Conservation (phyloP, 2,888 invertebrate genomes). For the Pediacus dermestoides region DNA sequence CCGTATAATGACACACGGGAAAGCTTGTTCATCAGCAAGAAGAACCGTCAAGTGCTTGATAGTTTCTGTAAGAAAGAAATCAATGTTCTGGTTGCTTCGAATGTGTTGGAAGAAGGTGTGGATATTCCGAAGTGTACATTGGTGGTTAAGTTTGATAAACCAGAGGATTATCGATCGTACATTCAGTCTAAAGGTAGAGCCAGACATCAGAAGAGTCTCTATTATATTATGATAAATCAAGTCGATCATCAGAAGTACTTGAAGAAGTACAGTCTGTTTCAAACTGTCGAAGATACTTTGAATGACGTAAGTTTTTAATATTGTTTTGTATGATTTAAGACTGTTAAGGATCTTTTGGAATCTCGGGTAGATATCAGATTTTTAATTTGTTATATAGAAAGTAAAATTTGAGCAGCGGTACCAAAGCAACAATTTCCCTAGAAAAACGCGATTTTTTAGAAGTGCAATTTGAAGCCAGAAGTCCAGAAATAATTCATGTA, state of each 20-base stretch:
- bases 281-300: slow-evolving; percentile 55
- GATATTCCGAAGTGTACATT: slow-evolving; percentile 80
- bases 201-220: slow-evolving; percentile 60
- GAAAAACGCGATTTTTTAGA: too few species aligned
- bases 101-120: slow-evolving; percentile 86
- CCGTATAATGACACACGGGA: slow-evolving; percentile 59
- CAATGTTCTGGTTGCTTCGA: slow-evolving; percentile 70
- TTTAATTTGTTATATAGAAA: slow-evolving; percentile 18
- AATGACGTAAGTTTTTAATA: slow-evolving; percentile 45
- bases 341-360: slow-evolving; percentile 1
- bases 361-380: slow-evolving; percentile 9
- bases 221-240: slow-evolving; percentile 54
- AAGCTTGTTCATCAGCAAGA: slow-evolving; percentile 48
- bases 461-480: too few species aligned
- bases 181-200: slow-evolving; percentile 91
- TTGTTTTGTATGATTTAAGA: slow-evolving; percentile 2
- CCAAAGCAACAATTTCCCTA: too few species aligned
- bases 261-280: slow-evolving; percentile 45
- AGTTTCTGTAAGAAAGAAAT: slow-evolving; percentile 58
- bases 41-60: slow-evolving; percentile 54
- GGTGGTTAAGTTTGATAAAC: slow-evolving; percentile 70
- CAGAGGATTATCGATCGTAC: slow-evolving; percentile 73
- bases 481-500: too few species aligned
- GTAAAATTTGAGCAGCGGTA: too few species aligned
- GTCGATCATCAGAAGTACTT: slow-evolving; percentile 37